Percentiles rank a stretch among this genome's conserved stretches.
These are phyloP conservation scores for Siniperca obscura DNA, from an alignment of 2,797 vertebrate species.

Conservation along the genomic window DNA sequence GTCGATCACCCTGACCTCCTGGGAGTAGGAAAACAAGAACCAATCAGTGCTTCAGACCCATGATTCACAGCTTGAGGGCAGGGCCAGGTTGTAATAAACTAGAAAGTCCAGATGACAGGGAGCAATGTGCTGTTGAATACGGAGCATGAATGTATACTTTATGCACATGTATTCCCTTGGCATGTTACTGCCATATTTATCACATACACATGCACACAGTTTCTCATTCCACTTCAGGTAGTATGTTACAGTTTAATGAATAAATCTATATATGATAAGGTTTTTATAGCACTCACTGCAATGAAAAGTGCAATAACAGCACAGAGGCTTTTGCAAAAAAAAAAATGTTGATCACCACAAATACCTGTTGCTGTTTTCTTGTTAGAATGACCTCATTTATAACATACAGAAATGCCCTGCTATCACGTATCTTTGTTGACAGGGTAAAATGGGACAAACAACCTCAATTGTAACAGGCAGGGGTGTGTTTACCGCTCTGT, in stretches of 20 bases:
- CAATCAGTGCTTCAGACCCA: constrained; percentile 43
- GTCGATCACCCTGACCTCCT: background rate
- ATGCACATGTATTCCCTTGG: constrained; percentile 32
- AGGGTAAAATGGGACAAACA: constrained; percentile 29
- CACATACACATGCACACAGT: background rate
- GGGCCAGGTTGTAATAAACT: constrained; percentile 31
- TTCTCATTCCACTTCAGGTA: constrained; percentile 17
- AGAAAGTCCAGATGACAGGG: constrained; percentile 55
- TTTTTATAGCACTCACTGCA: constrained; percentile 7
- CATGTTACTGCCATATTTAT: constrained; percentile 42
- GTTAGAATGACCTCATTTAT: constrained; percentile 34
- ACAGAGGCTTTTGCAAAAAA: background rate
- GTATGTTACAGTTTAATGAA: constrained; percentile 63
- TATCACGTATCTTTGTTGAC: constrained; percentile 22
- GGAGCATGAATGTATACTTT: constrained; percentile 48
- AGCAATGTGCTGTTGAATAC: constrained; percentile 53
- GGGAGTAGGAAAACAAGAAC: constrained; percentile 14
- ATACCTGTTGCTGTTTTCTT: constrained; percentile 16
- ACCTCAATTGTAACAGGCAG: background rate
- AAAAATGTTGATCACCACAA: background rate
- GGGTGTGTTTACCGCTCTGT: constrained; percentile 28
- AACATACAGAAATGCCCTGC: constrained; percentile 1
- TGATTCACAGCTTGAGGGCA: constrained; percentile 36
- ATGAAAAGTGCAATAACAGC: constrained; percentile 24
- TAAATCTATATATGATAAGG: constrained; percentile 56